A percentile compares a stretch with the other conserved stretches of the same genome.
These are phyloP conservation scores for Malurus leucopterus DNA, from an alignment of 2,797 vertebrate genomes.

Conservation along the genomic window DNA sequence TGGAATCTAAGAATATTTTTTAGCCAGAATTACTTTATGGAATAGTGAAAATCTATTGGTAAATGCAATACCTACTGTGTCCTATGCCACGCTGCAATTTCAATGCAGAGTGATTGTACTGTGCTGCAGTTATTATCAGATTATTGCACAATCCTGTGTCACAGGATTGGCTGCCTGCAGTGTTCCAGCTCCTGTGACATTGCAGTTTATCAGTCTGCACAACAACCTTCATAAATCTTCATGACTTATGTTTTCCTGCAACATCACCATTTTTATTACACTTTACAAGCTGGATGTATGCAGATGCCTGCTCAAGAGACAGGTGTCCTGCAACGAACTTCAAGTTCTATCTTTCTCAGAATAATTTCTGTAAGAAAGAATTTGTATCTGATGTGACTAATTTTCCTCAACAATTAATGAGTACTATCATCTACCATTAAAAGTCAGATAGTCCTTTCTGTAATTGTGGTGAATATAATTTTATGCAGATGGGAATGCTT, in stretches of 20 bases:
- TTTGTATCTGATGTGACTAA: background rate
- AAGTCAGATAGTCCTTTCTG: background rate
- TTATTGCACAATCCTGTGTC: background rate
- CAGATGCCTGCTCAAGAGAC: background rate
- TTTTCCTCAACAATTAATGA: background rate
- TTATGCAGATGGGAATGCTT: background rate
- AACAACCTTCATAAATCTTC: background rate
- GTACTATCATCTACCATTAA: background rate
- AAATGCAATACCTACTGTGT: background rate
- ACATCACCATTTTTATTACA: background rate
- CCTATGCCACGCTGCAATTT: background rate
- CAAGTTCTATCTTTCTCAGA: background rate
- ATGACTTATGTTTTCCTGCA: background rate
- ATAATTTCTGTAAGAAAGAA: background rate
- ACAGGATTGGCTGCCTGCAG: background rate
- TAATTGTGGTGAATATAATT: background rate
- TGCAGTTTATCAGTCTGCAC: background rate
- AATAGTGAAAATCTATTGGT: background rate
- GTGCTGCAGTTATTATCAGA: background rate
- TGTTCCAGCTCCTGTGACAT: background rate
- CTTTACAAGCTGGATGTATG: background rate
- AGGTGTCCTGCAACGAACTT: background rate
- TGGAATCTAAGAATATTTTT: background rate
- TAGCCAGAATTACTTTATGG: background rate
- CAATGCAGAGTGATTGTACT: background rate